phyloP scores from a whole-genome alignment of 2,888 invertebrate genomes.

The Arrhopalites spinosus region DNA sequence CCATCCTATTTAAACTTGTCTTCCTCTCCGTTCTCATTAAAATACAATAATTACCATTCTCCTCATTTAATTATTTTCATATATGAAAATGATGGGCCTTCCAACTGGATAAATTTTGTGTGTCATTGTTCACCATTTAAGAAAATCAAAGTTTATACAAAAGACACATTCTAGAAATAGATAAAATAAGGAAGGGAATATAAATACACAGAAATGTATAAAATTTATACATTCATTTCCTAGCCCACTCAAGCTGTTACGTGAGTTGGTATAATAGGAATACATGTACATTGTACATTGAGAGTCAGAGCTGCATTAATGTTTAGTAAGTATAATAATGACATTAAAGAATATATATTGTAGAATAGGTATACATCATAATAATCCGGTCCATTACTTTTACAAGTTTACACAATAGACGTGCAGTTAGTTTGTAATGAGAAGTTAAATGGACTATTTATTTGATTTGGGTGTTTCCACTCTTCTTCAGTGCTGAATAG shows the following conservation, averaged over 20 bases:
- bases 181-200: neutral
- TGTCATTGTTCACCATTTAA: neutral
- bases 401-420: constrained; percentile 2
- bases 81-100: neutral
- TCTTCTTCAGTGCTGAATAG: neutral
- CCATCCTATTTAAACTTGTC: no score
- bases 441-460: constrained; percentile 26
- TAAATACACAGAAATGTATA: neutral
- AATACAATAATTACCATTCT: no score
- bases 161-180: neutral
- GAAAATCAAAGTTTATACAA: neutral
- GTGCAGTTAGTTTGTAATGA: neutral
- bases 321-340: neutral
- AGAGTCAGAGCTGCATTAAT: no score
- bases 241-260: neutral
- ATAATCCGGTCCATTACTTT: constrained; percentile 19
- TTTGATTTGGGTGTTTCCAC: constrained; percentile 18
- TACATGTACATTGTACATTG: neutral
- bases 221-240: neutral
- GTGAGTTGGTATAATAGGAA: neutral
- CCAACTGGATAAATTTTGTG: neutral
- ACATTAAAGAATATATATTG: neutral
- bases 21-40: no score
- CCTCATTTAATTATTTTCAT: neutral
- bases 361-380: neutral